Conservation (phyloP, 2,113 vertebrate species). For the Gavialis gangeticus region DNA sequence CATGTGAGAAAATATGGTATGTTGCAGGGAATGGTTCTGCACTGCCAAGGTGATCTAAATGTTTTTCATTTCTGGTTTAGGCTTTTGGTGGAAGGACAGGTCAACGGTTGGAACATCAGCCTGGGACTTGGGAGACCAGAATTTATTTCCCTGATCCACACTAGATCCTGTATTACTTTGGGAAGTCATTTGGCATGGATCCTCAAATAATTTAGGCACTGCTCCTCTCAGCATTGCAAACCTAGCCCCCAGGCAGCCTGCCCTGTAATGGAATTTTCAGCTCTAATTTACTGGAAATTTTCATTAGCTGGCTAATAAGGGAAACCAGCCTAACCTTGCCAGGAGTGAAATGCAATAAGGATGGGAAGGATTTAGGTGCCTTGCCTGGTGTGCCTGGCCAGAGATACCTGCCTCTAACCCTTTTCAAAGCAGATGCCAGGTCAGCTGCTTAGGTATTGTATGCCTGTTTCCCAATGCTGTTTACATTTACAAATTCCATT, state of each 20-base stretch:
- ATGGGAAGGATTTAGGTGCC: not conserved
- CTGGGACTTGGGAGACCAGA: not conserved
- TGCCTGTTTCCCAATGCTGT: too few species aligned
- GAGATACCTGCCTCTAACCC: not conserved
- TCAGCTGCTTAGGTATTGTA: too few species aligned
- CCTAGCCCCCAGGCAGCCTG: accelerated
- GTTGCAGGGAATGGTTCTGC: not conserved
- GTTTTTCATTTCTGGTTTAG: slow-evolving; percentile 9
- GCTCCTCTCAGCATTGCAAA: not conserved
- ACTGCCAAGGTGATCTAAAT: not conserved
- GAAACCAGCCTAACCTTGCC: too few species aligned
- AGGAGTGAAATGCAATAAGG: not conserved
- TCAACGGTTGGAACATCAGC: not conserved
- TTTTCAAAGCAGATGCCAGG: too few species aligned
- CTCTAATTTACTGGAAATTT: too few species aligned
- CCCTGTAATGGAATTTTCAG: not conserved
- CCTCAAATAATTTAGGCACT: not conserved
- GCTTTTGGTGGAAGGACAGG: not conserved
- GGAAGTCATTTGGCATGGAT: accelerated
- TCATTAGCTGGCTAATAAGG: too few species aligned
- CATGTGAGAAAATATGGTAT: too few species aligned
- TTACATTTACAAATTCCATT: too few species aligned
- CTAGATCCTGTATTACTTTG: not conserved
- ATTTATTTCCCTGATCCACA: not conserved
- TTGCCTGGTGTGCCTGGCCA: not conserved